Evolutionary conservation across 2,888 invertebrate species (phyloP).

Genomic region (Ichneumoninae sp.): DNA sequence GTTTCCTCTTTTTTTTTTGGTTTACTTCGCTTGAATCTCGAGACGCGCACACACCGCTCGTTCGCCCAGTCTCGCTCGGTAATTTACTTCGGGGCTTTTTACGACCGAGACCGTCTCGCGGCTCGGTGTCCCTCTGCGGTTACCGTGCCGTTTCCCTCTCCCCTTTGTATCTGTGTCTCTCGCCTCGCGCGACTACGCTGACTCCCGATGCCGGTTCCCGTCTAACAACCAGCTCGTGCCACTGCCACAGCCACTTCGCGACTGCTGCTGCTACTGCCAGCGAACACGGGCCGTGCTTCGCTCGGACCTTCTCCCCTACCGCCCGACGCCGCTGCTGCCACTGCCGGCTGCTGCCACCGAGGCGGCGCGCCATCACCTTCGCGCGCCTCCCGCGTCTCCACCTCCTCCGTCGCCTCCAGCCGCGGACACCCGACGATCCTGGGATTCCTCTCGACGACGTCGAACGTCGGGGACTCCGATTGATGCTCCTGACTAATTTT

Average conservation of each 20-base stretch:
- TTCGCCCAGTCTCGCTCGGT: neutral
- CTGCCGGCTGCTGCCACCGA: conserved; percentile 25
- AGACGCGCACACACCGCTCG: neutral
- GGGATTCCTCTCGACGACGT: conserved; percentile 5
- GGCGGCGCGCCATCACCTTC: conserved; percentile 48
- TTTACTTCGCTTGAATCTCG: neutral
- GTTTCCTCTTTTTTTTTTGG: neutral
- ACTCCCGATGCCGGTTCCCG: conserved; percentile 30
- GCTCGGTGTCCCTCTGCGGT: neutral
- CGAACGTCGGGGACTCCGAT: neutral
- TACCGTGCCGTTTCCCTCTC: conserved; percentile 1
- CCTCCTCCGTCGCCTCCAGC: neutral
- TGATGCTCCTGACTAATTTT: neutral
- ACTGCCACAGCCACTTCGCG: conserved; percentile 70
- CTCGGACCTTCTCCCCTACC: conserved; percentile 60
- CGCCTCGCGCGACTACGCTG: neutral
- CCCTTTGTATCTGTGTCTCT: conserved; percentile 3
- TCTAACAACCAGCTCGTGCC: conserved; percentile 27
- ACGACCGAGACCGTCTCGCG: neutral
- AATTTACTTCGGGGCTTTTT: neutral
- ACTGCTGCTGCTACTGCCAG: conserved; percentile 66
- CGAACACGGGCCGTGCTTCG: conserved; percentile 53
- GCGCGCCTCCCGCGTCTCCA: conserved; percentile 14
- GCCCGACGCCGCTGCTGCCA: conserved; percentile 42
- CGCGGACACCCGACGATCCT: conserved; percentile 27